A percentile compares a stretch with the other conserved stretches of the same genome.
These are phyloP conservation scores for Cyanocitta stelleri DNA, from an alignment of 2,113 vertebrate genomes.

Conservation along the genomic window DNA sequence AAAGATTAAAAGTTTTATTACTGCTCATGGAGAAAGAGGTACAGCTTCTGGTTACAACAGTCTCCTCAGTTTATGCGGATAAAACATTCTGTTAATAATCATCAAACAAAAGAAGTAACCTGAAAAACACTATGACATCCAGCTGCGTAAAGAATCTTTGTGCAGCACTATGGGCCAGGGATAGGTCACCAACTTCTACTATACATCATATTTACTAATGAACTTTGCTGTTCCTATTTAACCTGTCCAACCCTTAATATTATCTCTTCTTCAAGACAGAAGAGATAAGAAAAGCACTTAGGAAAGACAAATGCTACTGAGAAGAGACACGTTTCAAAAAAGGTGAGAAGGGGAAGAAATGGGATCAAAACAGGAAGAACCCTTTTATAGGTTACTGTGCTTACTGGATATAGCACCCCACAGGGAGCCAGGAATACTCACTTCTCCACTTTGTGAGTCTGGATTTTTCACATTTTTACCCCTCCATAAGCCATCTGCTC, in stretches of 20 bases:
- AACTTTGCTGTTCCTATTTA: background rate
- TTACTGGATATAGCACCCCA: background rate
- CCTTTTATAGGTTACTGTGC: background rate
- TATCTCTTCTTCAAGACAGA: background rate
- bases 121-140: background rate
- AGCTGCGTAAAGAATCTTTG: background rate
- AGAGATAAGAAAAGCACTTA: background rate
- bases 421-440: background rate
- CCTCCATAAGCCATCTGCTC: background rate
- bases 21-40: background rate
- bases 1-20: background rate
- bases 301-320: background rate
- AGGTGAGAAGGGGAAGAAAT: background rate
- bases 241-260: background rate
- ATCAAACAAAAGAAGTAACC: background rate
- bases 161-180: background rate
- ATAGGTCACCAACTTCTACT: background rate
- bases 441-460: background rate
- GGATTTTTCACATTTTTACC: background rate
- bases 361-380: background rate
- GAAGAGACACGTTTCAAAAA: background rate
- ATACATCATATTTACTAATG: background rate
- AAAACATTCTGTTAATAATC: background rate
- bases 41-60: background rate
- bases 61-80: background rate